phyloP scores from a whole-genome alignment of 2,113 vertebrate species.

The Benitochromis conjunctus region DNA sequence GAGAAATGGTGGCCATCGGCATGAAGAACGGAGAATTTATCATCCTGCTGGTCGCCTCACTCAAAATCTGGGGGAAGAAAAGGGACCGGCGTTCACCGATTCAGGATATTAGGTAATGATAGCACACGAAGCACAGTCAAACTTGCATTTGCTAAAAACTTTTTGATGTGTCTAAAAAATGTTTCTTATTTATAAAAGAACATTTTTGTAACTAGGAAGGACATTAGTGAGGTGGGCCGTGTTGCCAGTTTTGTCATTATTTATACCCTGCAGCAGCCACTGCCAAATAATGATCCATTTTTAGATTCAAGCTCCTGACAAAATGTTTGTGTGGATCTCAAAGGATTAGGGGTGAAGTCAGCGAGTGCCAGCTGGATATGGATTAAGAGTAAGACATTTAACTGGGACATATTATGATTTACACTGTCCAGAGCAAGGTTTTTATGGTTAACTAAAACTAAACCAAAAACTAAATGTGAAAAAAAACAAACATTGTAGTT shows the following conservation, averaged over 20 bases:
- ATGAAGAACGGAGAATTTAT: slow-evolving; percentile 98
- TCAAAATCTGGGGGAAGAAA: slow-evolving; percentile 98
- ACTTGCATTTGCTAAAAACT: neutral
- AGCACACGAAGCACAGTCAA: neutral
- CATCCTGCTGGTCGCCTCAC: slow-evolving; percentile 88
- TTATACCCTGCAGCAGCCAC: neutral
- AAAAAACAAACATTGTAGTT: rapidly evolving
- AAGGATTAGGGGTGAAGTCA: neutral
- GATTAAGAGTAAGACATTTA: neutral
- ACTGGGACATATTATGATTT: neutral
- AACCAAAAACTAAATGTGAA: neutral
- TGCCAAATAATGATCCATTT: neutral
- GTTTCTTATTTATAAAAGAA: neutral
- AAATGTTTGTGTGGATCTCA: neutral
- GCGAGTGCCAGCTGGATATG: neutral
- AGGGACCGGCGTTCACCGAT: slow-evolving; percentile 89
- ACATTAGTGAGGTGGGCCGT: neutral
- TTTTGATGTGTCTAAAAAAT: neutral
- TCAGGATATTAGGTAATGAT: slow-evolving; percentile 88
- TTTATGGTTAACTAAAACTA: neutral
- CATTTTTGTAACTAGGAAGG: neutral
- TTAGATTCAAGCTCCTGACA: neutral
- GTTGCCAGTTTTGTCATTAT: neutral
- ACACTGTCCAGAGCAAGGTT: neutral
- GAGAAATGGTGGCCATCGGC: slow-evolving; percentile 97